Conservation (phyloP, 2,888 invertebrate genomes). For the Xestia xanthographa region DNA sequence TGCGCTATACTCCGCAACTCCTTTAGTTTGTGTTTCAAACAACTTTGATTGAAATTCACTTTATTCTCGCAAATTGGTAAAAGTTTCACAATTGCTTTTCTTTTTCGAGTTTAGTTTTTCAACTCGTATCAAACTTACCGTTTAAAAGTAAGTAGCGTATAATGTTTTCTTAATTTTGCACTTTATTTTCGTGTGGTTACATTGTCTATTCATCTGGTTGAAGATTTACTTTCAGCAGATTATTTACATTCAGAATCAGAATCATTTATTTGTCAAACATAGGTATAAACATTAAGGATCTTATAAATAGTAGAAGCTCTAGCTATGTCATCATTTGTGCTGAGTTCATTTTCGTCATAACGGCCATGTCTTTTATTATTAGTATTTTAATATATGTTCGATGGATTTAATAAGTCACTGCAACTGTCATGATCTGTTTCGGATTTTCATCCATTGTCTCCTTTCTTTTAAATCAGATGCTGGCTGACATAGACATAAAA, state of each 20-base stretch:
- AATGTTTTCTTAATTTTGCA: slow-evolving; percentile 51
- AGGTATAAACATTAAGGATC: too few relatives aligned
- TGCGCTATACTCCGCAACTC: slow-evolving; percentile 70
- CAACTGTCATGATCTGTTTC: not conserved
- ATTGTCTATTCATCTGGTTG: not conserved
- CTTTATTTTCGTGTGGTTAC: slow-evolving; percentile 12
- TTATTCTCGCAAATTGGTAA: slow-evolving; percentile 87
- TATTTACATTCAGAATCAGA: too few relatives aligned
- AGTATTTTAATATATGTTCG: too few relatives aligned
- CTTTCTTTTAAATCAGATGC: not conserved
- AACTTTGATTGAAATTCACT: slow-evolving; percentile 87
- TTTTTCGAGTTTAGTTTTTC: slow-evolving; percentile 70
- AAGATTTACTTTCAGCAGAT: not conserved
- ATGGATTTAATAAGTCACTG: too few relatives aligned
- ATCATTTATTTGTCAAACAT: too few relatives aligned
- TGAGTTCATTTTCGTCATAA: not conserved
- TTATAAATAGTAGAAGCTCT: too few relatives aligned
- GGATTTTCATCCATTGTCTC: not conserved
- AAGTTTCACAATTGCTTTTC: slow-evolving; percentile 87
- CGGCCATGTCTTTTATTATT: not conserved
- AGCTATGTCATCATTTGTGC: too few relatives aligned
- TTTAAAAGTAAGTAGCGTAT: slow-evolving; percentile 51
- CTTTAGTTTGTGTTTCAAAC: slow-evolving; percentile 82
- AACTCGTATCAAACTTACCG: slow-evolving; percentile 59
- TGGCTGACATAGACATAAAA: not conserved